These are phyloP conservation scores for Drosophila limbata DNA, from an alignment of 2,888 invertebrate species.

Conservation along the genomic window DNA sequence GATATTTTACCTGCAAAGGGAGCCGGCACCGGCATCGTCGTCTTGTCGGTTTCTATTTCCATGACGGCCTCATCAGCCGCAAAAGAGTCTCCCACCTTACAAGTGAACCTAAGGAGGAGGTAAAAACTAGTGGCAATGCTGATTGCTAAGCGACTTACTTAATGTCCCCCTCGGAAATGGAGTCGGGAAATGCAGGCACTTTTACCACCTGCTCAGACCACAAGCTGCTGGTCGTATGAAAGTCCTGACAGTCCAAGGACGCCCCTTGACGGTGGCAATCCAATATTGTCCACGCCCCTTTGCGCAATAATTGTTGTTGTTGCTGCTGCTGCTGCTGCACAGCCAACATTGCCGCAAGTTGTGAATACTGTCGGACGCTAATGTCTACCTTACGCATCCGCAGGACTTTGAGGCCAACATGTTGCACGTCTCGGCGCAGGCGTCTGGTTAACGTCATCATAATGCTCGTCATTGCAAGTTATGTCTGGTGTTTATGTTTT, in stretches of 20 bases:
- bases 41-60: slow-evolving; percentile 99
- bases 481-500: background rate
- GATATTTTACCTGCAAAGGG: slow-evolving; percentile 95
- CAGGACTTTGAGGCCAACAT: slow-evolving; percentile 66
- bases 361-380: slow-evolving; percentile 66
- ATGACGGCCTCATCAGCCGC: slow-evolving; percentile 96
- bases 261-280: slow-evolving; percentile 26
- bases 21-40: slow-evolving; percentile 89
- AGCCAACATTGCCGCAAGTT: slow-evolving; percentile 42
- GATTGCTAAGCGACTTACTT: slow-evolving; percentile 86
- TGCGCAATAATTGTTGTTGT: slow-evolving; percentile 32
- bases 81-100: slow-evolving; percentile 95
- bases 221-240: slow-evolving; percentile 84
- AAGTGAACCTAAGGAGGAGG: slow-evolving; percentile 87
- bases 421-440: slow-evolving; percentile 83
- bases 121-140: too few relatives aligned
- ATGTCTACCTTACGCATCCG: slow-evolving; percentile 77
- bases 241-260: slow-evolving; percentile 44
- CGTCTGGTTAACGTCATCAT: slow-evolving; percentile 85
- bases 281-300: background rate
- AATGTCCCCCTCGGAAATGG: slow-evolving; percentile 97
- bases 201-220: slow-evolving; percentile 85
- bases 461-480: slow-evolving; percentile 84
- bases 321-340: slow-evolving; percentile 38
- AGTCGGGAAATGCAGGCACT: slow-evolving; percentile 97